Conservation (phyloP, 2,797 vertebrate species). For the Nasua narica region DNA sequence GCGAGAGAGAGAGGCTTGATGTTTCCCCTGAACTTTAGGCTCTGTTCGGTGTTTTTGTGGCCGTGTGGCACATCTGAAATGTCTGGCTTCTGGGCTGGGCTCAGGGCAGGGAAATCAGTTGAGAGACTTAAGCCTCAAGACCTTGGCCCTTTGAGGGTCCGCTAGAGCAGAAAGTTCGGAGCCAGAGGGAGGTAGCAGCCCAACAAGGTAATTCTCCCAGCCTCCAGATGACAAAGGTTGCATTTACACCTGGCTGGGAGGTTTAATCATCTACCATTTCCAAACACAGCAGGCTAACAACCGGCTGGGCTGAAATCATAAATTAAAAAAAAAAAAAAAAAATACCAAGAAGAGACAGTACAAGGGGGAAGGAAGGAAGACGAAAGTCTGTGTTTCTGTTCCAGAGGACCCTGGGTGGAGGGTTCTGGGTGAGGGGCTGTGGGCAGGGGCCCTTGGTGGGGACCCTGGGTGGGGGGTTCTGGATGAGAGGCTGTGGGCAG, state of each 20-base stretch:
- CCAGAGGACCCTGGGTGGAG: not conserved
- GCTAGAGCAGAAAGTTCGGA: constrained; percentile 54
- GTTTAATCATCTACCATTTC: constrained; percentile 99
- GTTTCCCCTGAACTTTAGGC: constrained; percentile 49
- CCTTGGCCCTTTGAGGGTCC: not conserved
- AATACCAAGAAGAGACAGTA: constrained; percentile 81
- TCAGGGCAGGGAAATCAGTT: constrained; percentile 35
- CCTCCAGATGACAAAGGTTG: constrained; percentile 97
- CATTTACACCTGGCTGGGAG: constrained; percentile 95
- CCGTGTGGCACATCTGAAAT: not conserved
- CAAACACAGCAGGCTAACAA: constrained; percentile 91
- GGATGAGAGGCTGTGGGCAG: not conserved
- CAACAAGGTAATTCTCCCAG: constrained; percentile 85
- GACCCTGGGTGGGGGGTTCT: no score
- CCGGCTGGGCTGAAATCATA: constrained; percentile 86
- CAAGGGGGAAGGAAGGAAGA: constrained; percentile 29
- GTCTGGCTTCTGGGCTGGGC: constrained; percentile 2
- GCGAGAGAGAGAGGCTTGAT: not conserved
- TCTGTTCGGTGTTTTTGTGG: constrained; percentile 7
- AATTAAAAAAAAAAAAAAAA: constrained; percentile 81
- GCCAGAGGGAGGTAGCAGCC: constrained; percentile 72
- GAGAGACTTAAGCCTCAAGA: not conserved
- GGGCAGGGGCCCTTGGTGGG: no score
- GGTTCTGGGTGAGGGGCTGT: not conserved
- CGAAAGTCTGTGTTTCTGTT: not conserved